Conservation (phyloP, 2,888 invertebrate species). For the Papilio gigon region DNA sequence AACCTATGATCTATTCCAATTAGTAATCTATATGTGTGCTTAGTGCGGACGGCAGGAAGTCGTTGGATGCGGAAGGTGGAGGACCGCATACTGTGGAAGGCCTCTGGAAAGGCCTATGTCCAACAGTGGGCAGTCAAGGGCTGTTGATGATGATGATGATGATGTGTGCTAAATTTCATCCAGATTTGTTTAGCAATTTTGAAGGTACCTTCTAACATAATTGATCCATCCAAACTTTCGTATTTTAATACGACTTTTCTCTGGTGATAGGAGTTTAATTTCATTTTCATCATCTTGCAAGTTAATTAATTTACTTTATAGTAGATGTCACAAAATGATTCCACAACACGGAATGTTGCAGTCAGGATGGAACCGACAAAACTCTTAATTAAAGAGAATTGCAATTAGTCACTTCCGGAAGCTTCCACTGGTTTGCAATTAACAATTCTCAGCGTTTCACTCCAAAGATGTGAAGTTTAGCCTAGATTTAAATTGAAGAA, state of each 20-base stretch:
- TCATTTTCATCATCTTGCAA: neutral
- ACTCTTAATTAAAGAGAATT: slow-evolving; percentile 24
- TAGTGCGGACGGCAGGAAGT: too few species aligned
- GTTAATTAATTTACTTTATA: neutral
- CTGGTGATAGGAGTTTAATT: neutral
- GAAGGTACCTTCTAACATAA: too few species aligned
- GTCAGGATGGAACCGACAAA: slow-evolving; percentile 8
- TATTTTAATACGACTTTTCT: neutral
- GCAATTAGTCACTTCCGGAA: slow-evolving; percentile 21
- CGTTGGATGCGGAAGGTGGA: too few species aligned
- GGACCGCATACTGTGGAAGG: too few species aligned
- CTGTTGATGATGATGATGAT: too few species aligned
- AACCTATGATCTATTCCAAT: too few species aligned
- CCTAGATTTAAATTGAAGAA: slow-evolving; percentile 5
- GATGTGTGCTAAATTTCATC: too few species aligned
- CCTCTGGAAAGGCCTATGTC: too few species aligned
- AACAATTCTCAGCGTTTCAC: slow-evolving; percentile 13
- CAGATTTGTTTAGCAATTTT: too few species aligned
- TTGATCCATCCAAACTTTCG: too few species aligned
- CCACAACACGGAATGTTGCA: neutral
- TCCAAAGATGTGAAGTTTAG: slow-evolving; percentile 1
- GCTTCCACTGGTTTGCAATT: slow-evolving; percentile 21
- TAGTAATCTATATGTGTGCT: too few species aligned
- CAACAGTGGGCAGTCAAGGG: too few species aligned
- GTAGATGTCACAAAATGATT: neutral